Evolutionary conservation across 2,888 invertebrate genomes (phyloP).

Genomic region (Ypsolopha scabrella): DNA sequence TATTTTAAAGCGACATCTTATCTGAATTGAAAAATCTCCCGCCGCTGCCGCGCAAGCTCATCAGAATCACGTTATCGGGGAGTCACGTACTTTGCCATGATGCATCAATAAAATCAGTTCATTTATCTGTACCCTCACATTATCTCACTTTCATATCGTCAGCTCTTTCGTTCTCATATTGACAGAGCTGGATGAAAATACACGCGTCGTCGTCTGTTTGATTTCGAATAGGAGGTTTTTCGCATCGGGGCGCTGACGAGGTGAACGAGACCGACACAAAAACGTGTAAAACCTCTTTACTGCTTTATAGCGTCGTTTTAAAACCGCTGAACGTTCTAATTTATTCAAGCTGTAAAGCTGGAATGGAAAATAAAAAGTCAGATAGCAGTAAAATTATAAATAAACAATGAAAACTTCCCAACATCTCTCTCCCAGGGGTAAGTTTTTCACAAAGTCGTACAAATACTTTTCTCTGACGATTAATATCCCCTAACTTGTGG

Average conservation of each 20-base stretch:
- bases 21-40: slow-evolving; percentile 6
- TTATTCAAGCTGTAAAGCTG: neutral
- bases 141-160: neutral
- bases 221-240: neutral
- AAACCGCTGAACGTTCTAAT: neutral
- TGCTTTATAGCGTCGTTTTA: neutral
- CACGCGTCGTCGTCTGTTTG: neutral
- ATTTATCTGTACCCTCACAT: neutral
- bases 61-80: slow-evolving; percentile 45
- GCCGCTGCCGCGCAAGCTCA: slow-evolving; percentile 24
- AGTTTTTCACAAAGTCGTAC: no score
- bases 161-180: neutral
- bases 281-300: neutral
- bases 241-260: neutral
- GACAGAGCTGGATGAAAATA: neutral
- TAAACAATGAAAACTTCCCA: no score
- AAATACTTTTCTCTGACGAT: no score
- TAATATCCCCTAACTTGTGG: no score
- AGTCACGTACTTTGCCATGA: slow-evolving; percentile 27
- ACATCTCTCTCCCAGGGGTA: no score
- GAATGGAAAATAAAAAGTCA: no score
- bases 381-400: no score
- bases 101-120: neutral
- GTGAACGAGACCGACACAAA: neutral
- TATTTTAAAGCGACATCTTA: neutral